phyloP scores from a whole-genome alignment of 2,797 vertebrate genomes.

The Lates japonicus region DNA sequence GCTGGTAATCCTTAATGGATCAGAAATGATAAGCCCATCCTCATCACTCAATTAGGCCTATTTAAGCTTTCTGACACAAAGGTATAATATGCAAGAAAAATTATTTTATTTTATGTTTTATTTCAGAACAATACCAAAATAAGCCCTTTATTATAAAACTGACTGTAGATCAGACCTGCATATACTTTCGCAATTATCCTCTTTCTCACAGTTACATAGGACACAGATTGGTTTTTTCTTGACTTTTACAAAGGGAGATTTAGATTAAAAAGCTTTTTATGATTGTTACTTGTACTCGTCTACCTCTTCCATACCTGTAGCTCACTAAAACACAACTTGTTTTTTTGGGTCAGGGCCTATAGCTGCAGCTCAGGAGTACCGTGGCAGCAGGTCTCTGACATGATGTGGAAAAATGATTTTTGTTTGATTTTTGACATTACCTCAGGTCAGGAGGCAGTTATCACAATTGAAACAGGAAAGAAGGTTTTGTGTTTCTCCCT shows the following conservation, averaged over 20 bases:
- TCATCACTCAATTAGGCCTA: conserved; percentile 61
- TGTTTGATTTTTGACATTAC: not conserved
- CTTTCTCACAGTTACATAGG: conserved; percentile 60
- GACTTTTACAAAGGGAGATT: conserved; percentile 71
- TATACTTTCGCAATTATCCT: conserved; percentile 72
- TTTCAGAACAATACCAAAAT: conserved; percentile 63
- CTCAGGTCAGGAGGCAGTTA: not conserved
- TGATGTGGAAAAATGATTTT: no score
- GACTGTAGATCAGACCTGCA: conserved; percentile 65
- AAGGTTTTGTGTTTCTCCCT: no score
- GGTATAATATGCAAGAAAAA: conserved; percentile 37
- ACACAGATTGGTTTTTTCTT: conserved; percentile 69
- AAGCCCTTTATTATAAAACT: conserved; percentile 72
- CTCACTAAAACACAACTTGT: conserved; percentile 13
- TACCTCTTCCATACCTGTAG: not conserved
- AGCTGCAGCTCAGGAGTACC: not conserved
- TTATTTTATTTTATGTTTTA: conserved; percentile 43
- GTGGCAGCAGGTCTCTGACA: not conserved
- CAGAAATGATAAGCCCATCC: conserved; percentile 67
- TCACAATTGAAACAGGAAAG: no score
- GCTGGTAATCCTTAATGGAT: conserved; percentile 79
- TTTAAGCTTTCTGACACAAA: conserved; percentile 65
- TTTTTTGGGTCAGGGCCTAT: no score
- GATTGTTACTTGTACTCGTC: conserved; percentile 54
- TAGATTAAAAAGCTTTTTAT: conserved; percentile 39